Percentiles rank a stretch among this genome's conserved stretches.
Conservation (phyloP, 1,140 invertebrate genomes). For the Drosophila miranda region DNA sequence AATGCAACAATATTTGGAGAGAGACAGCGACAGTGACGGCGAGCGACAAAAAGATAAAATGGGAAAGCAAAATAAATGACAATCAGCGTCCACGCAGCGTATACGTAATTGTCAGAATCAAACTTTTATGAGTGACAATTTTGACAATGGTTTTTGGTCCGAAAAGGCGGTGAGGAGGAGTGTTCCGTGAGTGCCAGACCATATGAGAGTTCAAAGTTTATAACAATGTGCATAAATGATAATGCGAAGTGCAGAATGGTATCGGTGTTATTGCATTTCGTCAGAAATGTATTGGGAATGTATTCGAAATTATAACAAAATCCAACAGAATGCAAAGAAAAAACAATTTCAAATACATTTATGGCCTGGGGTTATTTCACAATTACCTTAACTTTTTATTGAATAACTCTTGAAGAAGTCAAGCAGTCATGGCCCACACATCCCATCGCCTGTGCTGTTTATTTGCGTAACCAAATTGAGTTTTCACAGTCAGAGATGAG, state of each 20-base stretch:
- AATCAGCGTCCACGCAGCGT: conserved; percentile 69
- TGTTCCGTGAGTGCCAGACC: neutral
- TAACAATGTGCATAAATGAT: conserved; percentile 54
- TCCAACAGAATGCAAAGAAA: neutral
- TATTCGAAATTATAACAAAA: neutral
- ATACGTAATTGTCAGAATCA: conserved; percentile 67
- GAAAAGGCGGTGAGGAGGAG: conserved; percentile 5
- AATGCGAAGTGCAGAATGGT: conserved; percentile 22
- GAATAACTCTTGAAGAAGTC: conserved; percentile 42
- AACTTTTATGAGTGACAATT: conserved; percentile 79
- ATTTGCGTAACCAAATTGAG: conserved; percentile 50
- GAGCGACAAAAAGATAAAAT: conserved; percentile 4
- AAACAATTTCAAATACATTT: too few relatives aligned
- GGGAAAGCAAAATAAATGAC: conserved; percentile 44
- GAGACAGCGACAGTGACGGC: neutral
- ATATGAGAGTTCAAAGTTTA: conserved; percentile 24
- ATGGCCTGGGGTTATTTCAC: neutral
- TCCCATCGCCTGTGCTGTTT: conserved; percentile 16
- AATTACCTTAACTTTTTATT: conserved; percentile 17
- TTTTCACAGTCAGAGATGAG: conserved; percentile 43
- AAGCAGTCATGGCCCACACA: neutral
- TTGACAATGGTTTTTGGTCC: conserved; percentile 46
- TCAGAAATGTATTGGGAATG: neutral
- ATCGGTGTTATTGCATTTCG: too few relatives aligned
- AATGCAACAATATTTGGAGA: conserved; percentile 45